Base-by-base conservation (phyloP, 2,797 vertebrate genomes). In the Diglossa cyanea region DNA sequence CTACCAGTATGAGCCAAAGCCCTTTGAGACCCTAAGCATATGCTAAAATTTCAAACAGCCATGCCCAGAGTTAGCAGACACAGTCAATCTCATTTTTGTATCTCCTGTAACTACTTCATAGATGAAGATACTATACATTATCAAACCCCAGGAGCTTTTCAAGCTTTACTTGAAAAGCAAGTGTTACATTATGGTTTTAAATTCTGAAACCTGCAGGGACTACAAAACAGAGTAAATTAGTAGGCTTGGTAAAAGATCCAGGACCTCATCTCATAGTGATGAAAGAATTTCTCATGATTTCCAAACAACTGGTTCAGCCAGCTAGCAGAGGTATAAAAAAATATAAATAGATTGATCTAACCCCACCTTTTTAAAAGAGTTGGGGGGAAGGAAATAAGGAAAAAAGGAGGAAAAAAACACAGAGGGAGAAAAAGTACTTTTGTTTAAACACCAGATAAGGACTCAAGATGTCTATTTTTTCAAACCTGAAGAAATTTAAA, bases 151-250 rank as follows among this genome's bases (percentile, higher is more conserved):
- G 14, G 83, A 51, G 73, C 47, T 96, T 95, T 88, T 79, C 37
- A 88, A 94, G 63, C 45, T 87, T 68, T 71, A 75, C 91, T 89
- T 87, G 81, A 94, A 72, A 94, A 94, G 53, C 61, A 94, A 95
- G 66, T 58, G 70, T 63, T 68, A 90, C 72, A 80, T 95, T 93
- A 94, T n/a, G 75, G 65, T 72, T 93, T 92, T 92, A 93, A 93
- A 95, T 76, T 90, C 71, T 90, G 76, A 94, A 88, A 94, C 70
- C 91, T 84, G 39, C 35, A 73, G 81, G 70, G 89, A 91, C 76
- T 82, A 84, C 70, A 63, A 86, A 91, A 50, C 45, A 70, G 54
- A 81, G 66, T 76, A 96, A 95, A 93, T 93, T 86, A 92, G 81
- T 96, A 93, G 89, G 70, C 86, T 88, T 70, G 60, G 73, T 91